Conservation (phyloP, 2,113 vertebrate species). For the Osmerus eperlanus region DNA sequence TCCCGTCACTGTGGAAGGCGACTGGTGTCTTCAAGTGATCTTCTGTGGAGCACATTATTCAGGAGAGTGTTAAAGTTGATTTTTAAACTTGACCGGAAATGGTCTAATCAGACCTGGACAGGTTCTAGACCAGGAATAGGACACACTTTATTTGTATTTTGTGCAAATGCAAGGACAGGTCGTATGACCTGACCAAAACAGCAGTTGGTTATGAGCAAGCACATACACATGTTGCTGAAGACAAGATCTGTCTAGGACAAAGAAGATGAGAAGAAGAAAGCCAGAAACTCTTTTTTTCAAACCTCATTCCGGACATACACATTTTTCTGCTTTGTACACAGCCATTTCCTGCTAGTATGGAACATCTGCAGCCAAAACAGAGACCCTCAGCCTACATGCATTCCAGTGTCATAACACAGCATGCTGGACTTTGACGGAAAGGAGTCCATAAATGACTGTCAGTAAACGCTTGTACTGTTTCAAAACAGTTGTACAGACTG, state of each 20-base stretch:
- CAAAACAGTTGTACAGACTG: constrained; percentile 29
- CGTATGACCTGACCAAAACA: too few species aligned
- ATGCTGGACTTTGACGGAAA: constrained; percentile 20
- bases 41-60: constrained; percentile 60
- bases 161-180: too few species aligned
- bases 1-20: constrained; percentile 58
- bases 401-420: constrained; percentile 49
- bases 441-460: constrained; percentile 25
- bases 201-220: not conserved
- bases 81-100: not conserved
- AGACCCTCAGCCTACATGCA: constrained; percentile 32
- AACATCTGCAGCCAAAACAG: constrained; percentile 21
- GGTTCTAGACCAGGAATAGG: too few species aligned
- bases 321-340: not conserved
- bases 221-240: not conserved
- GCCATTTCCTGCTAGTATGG: constrained; percentile 17
- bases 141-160: too few species aligned
- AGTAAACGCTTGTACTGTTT: constrained; percentile 24
- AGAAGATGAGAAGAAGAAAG: not conserved
- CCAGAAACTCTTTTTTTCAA: not conserved
- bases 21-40: constrained; percentile 57
- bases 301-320: not conserved
- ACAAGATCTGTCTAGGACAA: not conserved
- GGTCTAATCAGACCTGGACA: too few species aligned
- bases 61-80: not conserved